phyloP scores from a whole-genome alignment of 2,113 vertebrate genomes.

The Tragelaphus scriptus region DNA sequence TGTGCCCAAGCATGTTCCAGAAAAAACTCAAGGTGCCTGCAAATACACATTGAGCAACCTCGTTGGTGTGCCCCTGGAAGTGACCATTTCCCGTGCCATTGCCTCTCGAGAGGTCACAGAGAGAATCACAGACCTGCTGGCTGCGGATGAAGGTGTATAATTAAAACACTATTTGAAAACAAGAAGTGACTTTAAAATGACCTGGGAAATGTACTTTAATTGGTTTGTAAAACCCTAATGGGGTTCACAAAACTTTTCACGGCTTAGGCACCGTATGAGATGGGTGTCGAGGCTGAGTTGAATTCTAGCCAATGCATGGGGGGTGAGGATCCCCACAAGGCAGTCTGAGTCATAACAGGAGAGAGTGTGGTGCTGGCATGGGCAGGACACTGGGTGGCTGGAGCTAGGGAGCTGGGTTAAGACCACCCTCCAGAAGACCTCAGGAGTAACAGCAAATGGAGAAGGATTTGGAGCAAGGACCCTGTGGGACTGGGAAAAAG shows the following conservation, averaged over 20 bases:
- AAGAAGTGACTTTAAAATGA: not conserved
- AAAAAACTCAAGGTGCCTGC: not conserved
- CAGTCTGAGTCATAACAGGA: not conserved
- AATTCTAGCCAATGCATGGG: not conserved
- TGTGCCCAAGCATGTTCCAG: not conserved
- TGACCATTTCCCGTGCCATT: not conserved
- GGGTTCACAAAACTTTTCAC: not conserved
- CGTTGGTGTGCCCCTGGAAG: not conserved
- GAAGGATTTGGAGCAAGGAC: not conserved
- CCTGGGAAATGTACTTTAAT: constrained; percentile 2
- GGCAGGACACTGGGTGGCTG: not conserved
- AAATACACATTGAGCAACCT: not conserved
- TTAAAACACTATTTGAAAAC: not conserved
- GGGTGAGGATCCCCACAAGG: too few relatives aligned
- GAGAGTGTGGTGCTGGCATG: not conserved
- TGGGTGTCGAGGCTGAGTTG: not conserved
- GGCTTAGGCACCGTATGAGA: not conserved
- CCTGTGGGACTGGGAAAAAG: not conserved
- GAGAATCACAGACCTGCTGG: not conserved
- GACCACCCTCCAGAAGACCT: not conserved
- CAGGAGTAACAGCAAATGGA: too few relatives aligned
- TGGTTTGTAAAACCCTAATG: not conserved
- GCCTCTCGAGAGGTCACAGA: not conserved
- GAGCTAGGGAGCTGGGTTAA: not conserved
- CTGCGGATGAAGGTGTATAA: not conserved